Evolutionary conservation across 2,113 vertebrate species (phyloP).

Genomic region (Aplodontia rufa): DNA sequence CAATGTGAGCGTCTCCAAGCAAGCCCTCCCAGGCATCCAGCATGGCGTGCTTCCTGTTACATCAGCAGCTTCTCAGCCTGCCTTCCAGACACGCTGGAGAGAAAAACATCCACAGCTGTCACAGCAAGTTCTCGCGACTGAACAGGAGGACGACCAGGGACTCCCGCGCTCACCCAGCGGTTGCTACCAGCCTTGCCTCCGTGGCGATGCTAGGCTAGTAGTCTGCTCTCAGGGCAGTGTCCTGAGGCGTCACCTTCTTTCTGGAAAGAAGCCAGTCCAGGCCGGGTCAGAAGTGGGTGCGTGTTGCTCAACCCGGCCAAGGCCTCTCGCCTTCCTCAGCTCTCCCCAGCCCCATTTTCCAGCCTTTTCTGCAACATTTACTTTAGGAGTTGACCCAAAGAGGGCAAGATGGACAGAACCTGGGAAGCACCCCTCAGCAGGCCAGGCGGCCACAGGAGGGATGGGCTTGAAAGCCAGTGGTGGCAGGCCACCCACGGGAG

Average conservation of each 20-base stretch:
- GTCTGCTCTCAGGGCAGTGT: too few relatives aligned
- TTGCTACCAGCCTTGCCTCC: not conserved
- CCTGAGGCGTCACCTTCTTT: not conserved
- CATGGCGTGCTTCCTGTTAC: not conserved
- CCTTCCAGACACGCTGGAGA: not conserved
- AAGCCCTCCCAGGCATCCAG: not conserved
- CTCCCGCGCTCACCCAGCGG: not conserved
- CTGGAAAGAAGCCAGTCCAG: too few relatives aligned
- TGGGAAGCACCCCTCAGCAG: not conserved
- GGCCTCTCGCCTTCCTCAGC: not conserved
- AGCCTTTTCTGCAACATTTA: not conserved
- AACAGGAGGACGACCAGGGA: not conserved
- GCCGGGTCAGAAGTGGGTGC: not conserved
- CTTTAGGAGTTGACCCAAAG: not conserved
- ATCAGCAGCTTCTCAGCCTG: not conserved
- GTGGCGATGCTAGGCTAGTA: too few relatives aligned
- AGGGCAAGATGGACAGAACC: not conserved
- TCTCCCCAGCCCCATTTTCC: not conserved
- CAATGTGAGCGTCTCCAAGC: not conserved
- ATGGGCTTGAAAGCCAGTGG: rapidly evolving
- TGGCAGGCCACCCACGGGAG: not conserved
- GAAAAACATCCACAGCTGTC: not conserved
- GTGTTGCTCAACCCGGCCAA: not conserved
- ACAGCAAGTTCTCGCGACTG: not conserved
- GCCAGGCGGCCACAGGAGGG: not conserved